Base-by-base conservation (phyloP, 2,113 vertebrate genomes). In the Sinocyclocheilus anophthalmus region DNA sequence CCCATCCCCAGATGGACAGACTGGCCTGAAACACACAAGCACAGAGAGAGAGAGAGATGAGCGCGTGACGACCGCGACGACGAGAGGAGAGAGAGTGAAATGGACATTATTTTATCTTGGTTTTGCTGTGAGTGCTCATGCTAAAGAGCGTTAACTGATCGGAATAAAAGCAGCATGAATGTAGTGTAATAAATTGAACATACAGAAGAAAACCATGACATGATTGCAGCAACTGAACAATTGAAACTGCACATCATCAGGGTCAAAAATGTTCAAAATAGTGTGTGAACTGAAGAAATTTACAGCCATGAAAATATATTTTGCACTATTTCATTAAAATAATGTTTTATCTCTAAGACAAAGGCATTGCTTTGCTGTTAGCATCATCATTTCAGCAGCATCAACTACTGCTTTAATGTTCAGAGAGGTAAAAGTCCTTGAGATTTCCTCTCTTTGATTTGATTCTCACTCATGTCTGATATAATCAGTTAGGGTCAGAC, bases 1-100 rank as follows among this genome's bases (percentile, higher is more conserved):
- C 97, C 98, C 98, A 99, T 98, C 97, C 98, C 98, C 97, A 99
- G 96, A 97, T 94, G 95, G 98, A 97, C 92, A 96, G 95, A 96
- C 96, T 97, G 94, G 96, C 96, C 98, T 99, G 94, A 91, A 97
- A 95, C 79, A 85, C 70, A 75, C 37, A 76, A 2, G 30, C 67
- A 48, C 45, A 90, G 18, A 16, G 59, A 84, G 78, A 55, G 0
- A 55, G 4, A 6, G 42, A 14, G 13, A n/a, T n/a, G n/a, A n/a
- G n/a, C n/a, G n/a, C n/a, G n/a, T n/a, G n/a, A n/a, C n/a, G n/a
- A n/a, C n/a, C n/a, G n/a, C n/a, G n/a, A n/a, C n/a, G n/a, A n/a
- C n/a, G 4, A 6, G 42, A 14, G 13, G 26, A 26, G 26, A 26
- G 26, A 26, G 26, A 26, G 26, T 1, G 1, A 26, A 26, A 70